A percentile compares a stretch with the other conserved stretches of the same genome.
These are phyloP conservation scores for Tamandua tetradactyla DNA, from an alignment of 2,797 vertebrate genomes.

Conservation along the genomic window DNA sequence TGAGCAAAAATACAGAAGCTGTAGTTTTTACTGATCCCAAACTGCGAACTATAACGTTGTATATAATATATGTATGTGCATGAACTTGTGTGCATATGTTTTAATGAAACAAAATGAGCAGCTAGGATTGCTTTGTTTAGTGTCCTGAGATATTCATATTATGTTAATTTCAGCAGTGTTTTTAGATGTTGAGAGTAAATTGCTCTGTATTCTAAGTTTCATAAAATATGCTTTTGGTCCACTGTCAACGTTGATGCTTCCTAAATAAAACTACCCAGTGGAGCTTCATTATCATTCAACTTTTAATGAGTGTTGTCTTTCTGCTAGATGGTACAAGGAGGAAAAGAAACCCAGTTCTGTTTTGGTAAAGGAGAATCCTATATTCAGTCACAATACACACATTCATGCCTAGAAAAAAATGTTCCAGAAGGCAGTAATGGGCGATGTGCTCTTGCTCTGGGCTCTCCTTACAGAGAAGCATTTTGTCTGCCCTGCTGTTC, in stretches of 20 bases:
- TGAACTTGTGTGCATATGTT: background rate
- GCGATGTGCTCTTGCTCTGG: conserved; percentile 41
- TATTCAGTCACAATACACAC: conserved; percentile 45
- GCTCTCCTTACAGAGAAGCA: conserved; percentile 42
- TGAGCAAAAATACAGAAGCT: background rate
- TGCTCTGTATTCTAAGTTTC: conserved; percentile 33
- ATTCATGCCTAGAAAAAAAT: conserved; percentile 53
- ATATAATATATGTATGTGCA: background rate
- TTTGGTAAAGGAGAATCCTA: conserved; percentile 5
- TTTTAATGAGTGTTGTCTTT: conserved; percentile 47
- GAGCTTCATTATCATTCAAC: conserved; percentile 36
- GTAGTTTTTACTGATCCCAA: background rate
- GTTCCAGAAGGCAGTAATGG: conserved; percentile 1
- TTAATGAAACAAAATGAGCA: background rate
- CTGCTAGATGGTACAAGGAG: background rate
- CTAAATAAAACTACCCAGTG: conserved; percentile 28
- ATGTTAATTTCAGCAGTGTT: background rate
- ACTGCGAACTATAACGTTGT: background rate
- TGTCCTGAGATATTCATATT: background rate
- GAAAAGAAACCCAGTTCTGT: background rate
- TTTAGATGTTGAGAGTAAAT: conserved; percentile 39
- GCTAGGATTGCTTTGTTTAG: background rate
- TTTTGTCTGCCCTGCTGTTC: conserved; percentile 30
- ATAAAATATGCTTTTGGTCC: background rate
- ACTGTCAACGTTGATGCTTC: background rate